These are phyloP conservation scores for Bilobella aurantiaca DNA, from an alignment of 1,140 invertebrate genomes.

Conservation along the genomic window DNA sequence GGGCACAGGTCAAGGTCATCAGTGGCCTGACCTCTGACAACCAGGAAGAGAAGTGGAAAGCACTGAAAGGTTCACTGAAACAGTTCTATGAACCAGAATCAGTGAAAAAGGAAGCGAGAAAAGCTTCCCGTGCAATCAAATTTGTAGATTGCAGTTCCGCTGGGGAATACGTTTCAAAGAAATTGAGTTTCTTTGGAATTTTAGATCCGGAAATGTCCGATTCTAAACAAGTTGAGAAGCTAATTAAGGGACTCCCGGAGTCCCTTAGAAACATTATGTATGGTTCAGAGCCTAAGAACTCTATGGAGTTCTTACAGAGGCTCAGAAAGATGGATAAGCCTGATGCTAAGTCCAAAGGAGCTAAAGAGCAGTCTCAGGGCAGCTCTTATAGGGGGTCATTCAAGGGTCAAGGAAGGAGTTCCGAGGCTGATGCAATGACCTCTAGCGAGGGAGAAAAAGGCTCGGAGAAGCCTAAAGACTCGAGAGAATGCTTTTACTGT, in stretches of 20 bases:
- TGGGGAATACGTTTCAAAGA: not conserved
- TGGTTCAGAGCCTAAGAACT: not conserved
- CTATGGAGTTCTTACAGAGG: not conserved
- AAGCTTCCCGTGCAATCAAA: not conserved
- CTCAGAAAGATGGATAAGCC: not conserved
- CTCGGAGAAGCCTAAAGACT: not conserved
- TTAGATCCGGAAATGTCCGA: not conserved
- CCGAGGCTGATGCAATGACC: not conserved
- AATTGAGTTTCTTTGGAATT: not conserved
- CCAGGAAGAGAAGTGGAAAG: not conserved
- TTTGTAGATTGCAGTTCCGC: not conserved
- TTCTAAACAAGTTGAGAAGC: not conserved
- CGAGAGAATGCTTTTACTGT: not conserved
- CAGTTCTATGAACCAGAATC: not conserved
- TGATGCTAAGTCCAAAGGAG: not conserved
- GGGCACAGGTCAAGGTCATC: not conserved
- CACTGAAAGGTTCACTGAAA: not conserved
- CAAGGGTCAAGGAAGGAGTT: not conserved
- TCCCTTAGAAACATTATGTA: not conserved
- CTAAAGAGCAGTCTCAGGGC: not conserved
- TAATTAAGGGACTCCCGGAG: not conserved
- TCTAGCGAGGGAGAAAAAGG: not conserved
- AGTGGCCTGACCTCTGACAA: not conserved
- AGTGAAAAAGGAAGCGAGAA: not conserved
- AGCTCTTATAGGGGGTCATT: not conserved